phyloP scores from a whole-genome alignment of 1,140 invertebrate species.

The Drosophila ananassae region DNA sequence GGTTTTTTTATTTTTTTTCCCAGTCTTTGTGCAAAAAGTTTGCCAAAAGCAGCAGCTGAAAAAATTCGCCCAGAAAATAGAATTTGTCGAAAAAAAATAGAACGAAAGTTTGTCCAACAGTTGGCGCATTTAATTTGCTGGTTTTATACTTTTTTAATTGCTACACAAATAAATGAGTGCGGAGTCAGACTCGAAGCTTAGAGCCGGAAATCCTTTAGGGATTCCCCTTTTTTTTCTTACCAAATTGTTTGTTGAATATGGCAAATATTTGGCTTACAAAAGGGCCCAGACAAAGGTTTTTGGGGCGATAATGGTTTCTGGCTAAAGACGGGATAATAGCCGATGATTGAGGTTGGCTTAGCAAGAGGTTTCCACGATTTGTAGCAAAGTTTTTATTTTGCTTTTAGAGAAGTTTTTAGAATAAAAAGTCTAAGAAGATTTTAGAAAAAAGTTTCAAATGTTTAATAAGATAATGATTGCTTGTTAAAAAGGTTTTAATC shows the following conservation, averaged over 20 bases:
- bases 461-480: not conserved
- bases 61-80: slow-evolving; percentile 36
- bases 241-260: slow-evolving; percentile 64
- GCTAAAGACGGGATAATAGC: slow-evolving; percentile 21
- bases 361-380: not conserved
- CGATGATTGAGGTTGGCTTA: slow-evolving; percentile 12
- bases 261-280: slow-evolving; percentile 53
- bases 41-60: slow-evolving; percentile 23
- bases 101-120: slow-evolving; percentile 54
- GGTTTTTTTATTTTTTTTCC: slow-evolving; percentile 55
- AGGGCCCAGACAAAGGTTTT: not conserved
- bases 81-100: slow-evolving; percentile 15
- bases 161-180: slow-evolving; percentile 69
- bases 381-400: not conserved
- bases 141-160: slow-evolving; percentile 82
- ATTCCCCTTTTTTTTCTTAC: slow-evolving; percentile 17
- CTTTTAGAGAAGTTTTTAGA: not conserved
- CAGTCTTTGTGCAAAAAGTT: slow-evolving; percentile 27
- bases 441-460: not conserved
- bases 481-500: too few species aligned
- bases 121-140: slow-evolving; percentile 78
- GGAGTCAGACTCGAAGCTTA: slow-evolving; percentile 22
- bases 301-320: slow-evolving; percentile 10
- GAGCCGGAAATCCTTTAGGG: slow-evolving; percentile 20
- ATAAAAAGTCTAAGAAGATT: not conserved